phyloP scores from a whole-genome alignment of 2,113 vertebrate genomes.

The Mungos mungo region DNA sequence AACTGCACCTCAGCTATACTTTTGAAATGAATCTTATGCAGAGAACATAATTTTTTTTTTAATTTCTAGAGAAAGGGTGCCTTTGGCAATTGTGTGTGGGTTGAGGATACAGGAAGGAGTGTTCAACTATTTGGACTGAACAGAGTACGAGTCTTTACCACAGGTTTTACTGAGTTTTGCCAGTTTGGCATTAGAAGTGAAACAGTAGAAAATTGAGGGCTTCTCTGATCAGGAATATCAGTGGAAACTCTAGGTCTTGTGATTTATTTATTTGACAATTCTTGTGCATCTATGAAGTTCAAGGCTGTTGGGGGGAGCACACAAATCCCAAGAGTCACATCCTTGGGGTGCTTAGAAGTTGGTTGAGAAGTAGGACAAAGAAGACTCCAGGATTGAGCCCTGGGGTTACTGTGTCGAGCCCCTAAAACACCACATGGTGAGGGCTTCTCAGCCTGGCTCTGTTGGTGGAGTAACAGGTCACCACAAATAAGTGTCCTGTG shows the following conservation, averaged over 20 bases:
- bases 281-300: not conserved
- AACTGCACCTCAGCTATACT: not conserved
- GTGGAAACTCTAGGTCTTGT: not conserved
- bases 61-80: not conserved
- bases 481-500: not conserved
- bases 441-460: not conserved
- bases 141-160: not conserved
- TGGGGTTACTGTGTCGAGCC: not conserved
- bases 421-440: not conserved
- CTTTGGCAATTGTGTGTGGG: not conserved
- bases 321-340: not conserved
- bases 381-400: not conserved
- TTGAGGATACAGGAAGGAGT: not conserved
- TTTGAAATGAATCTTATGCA: not conserved
- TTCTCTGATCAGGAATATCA: not conserved
- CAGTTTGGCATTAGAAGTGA: not conserved
- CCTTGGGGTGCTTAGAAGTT: not conserved
- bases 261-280: not conserved
- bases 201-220: not conserved
- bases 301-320: not conserved
- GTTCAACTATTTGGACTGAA: not conserved
- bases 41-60: not conserved
- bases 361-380: not conserved
- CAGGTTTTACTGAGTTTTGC: not conserved
- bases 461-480: not conserved